Evolutionary conservation across 2,888 invertebrate species (phyloP).

Genomic region (Pemphredon lugubris): DNA sequence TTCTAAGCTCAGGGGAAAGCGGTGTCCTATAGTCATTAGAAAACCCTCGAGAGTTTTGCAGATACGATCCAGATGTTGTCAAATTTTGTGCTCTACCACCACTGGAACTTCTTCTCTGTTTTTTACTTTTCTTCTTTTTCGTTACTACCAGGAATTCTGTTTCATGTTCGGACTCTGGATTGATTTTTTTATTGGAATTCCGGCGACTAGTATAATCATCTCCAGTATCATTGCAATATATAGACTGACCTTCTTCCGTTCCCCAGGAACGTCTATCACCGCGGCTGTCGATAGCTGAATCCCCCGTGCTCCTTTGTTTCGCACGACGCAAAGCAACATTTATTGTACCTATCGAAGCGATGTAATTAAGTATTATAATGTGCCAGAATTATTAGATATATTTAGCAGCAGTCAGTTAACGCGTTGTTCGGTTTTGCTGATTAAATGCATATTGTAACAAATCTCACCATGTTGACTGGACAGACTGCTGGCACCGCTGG

Average conservation of each 20-base stretch:
- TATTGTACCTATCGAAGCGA: constrained; percentile 62
- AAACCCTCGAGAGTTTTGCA: constrained; percentile 76
- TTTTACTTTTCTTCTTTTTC: constrained; percentile 88
- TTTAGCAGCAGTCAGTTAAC: too few species aligned
- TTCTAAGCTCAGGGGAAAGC: constrained; percentile 80
- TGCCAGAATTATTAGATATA: too few species aligned
- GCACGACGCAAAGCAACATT: constrained; percentile 74
- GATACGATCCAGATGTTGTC: constrained; percentile 74
- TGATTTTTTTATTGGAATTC: constrained; percentile 75
- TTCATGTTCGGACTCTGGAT: constrained; percentile 77
- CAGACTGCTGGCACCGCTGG: constrained; percentile 76
- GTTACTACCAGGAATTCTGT: constrained; percentile 92
- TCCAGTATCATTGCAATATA: constrained; percentile 80
- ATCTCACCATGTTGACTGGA: constrained; percentile 77
- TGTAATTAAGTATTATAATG: constrained; percentile 9
- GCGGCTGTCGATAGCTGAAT: constrained; percentile 75
- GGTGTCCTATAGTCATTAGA: constrained; percentile 75
- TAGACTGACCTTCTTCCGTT: constrained; percentile 84
- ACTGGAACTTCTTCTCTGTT: constrained; percentile 82
- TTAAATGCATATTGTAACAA: too few species aligned
- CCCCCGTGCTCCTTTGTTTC: constrained; percentile 78
- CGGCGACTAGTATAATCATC: constrained; percentile 75
- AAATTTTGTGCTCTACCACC: constrained; percentile 79
- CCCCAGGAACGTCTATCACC: constrained; percentile 86
- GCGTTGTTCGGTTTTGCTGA: too few species aligned